These are phyloP conservation scores for Synergus gifuensis DNA, from an alignment of 2,888 invertebrate genomes.

Conservation along the genomic window DNA sequence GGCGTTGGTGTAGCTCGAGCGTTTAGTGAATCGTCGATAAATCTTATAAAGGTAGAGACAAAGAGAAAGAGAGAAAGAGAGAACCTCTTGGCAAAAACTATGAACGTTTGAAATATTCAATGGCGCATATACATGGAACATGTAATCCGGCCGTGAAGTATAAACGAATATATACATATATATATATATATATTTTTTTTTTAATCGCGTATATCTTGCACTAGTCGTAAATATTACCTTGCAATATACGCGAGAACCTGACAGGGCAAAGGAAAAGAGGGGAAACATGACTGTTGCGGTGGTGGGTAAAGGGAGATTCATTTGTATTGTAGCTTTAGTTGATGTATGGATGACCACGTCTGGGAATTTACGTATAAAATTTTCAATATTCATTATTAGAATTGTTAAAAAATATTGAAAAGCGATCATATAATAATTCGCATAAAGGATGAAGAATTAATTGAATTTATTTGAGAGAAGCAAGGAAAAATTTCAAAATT, in stretches of 20 bases:
- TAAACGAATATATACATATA: slow-evolving; percentile 37
- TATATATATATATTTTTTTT: slow-evolving; percentile 24
- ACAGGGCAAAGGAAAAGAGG: slow-evolving; percentile 47
- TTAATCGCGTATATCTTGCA: slow-evolving; percentile 38
- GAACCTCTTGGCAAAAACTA: slow-evolving; percentile 45
- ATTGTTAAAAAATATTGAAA: background rate
- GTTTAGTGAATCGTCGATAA: slow-evolving; percentile 37
- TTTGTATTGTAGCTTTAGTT: slow-evolving; percentile 26
- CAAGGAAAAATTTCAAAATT: too few relatives aligned
- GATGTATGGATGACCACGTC: background rate
- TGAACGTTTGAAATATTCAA: slow-evolving; percentile 40
- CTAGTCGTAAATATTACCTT: slow-evolving; percentile 42
- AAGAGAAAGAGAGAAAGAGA: background rate
- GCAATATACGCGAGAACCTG: slow-evolving; percentile 43
- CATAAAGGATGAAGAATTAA: too few relatives aligned
- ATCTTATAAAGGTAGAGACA: slow-evolving; percentile 41
- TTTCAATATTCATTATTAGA: background rate
- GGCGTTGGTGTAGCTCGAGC: slow-evolving; percentile 30
- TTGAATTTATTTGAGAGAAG: too few relatives aligned
- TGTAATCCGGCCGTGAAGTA: slow-evolving; percentile 34
- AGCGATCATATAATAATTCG: too few relatives aligned
- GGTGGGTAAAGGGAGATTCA: slow-evolving; percentile 33
- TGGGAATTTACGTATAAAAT: background rate
- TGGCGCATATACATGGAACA: slow-evolving; percentile 35
- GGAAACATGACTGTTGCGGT: background rate